Evolutionary conservation across 1,140 invertebrate species (phyloP).

Genomic region (Aphidius gifuensis): DNA sequence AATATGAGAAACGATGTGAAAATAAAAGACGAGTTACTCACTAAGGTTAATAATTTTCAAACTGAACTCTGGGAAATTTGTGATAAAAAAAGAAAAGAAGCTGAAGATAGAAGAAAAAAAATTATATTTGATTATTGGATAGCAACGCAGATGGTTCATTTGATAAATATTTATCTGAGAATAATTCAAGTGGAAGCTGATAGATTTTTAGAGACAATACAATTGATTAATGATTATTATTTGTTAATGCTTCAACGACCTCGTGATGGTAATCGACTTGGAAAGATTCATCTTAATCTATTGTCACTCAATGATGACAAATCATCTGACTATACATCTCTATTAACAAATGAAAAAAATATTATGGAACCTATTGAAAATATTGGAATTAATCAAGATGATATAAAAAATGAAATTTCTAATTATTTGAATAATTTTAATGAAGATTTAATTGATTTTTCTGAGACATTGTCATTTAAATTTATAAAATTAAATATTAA

Average conservation of each 20-base stretch:
- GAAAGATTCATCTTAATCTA: constrained; percentile 14
- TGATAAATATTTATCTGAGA: constrained; percentile 56
- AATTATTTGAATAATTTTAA: constrained; percentile 4
- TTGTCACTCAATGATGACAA: neutral
- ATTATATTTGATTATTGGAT: constrained; percentile 58
- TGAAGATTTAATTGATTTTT: neutral
- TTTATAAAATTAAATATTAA: constrained; percentile 20
- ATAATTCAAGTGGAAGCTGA: constrained; percentile 60
- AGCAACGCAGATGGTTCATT: constrained; percentile 49
- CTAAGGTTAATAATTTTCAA: constrained; percentile 48
- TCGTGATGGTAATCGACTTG: constrained; percentile 16
- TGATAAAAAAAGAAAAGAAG: constrained; percentile 53
- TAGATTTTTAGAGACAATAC: constrained; percentile 54
- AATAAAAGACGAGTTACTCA: constrained; percentile 50
- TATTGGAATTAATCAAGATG: neutral
- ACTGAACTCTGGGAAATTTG: constrained; percentile 53
- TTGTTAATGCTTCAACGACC: constrained; percentile 46
- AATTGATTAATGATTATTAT: constrained; percentile 59
- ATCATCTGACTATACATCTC: neutral
- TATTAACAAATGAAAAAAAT: too few relatives aligned
- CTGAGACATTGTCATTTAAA: constrained; percentile 16
- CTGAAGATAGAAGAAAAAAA: constrained; percentile 51
- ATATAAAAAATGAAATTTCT: constrained; percentile 19
- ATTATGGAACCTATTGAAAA: too few relatives aligned
- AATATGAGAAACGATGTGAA: constrained; percentile 56